A percentile compares a stretch with the other conserved stretches of the same genome.
phyloP scores from a whole-genome alignment of 2,888 invertebrate species.

The Syrista parreyssii region DNA sequence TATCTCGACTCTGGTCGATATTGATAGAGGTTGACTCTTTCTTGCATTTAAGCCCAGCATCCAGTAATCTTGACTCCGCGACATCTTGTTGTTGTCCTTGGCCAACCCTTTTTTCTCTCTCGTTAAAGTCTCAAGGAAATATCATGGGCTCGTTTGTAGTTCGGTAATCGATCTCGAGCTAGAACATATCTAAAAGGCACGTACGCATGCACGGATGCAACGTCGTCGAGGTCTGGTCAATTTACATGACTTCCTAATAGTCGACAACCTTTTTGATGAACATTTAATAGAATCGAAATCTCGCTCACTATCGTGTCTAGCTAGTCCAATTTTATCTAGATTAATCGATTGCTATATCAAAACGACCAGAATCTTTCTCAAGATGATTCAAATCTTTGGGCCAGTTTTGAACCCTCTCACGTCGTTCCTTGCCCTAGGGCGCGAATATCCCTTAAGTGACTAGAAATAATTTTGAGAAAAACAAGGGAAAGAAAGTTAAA shows the following conservation, averaged over 20 bases:
- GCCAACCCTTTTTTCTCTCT: not conserved
- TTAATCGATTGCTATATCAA: not conserved
- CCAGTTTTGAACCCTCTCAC: not conserved
- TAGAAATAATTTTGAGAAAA: not conserved
- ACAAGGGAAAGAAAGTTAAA: conserved; percentile 12
- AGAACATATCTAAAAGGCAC: not conserved
- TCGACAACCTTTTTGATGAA: conserved; percentile 33
- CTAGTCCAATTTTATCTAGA: conserved; percentile 47
- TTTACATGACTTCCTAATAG: not conserved
- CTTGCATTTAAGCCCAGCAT: not conserved
- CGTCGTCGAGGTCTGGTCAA: not conserved
- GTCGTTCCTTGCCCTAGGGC: not conserved
- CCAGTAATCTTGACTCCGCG: not conserved
- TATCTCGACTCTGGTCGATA: not conserved
- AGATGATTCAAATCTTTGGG: not conserved
- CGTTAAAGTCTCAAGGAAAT: not conserved
- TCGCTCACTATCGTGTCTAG: conserved; percentile 34
- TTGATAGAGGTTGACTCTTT: not conserved
- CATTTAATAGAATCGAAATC: conserved; percentile 25
- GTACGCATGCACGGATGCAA: not conserved
- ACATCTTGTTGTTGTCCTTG: not conserved
- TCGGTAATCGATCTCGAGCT: not conserved
- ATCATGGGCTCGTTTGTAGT: not conserved
- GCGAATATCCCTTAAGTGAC: not conserved
- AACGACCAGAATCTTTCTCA: conserved; percentile 4